Conservation (phyloP, 2,888 invertebrate genomes). For the Drosophila trichaetosa region DNA sequence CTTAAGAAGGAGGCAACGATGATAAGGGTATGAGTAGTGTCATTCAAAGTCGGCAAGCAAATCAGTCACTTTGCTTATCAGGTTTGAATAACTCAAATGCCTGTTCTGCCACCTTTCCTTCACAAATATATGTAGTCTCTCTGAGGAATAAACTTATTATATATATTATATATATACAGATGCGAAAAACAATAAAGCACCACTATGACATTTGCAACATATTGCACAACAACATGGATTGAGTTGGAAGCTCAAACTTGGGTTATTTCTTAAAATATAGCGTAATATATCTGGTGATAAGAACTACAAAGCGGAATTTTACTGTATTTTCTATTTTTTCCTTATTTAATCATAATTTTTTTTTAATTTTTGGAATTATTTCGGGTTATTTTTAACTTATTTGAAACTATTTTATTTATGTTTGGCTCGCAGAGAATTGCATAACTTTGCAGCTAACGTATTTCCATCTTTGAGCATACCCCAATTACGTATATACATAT, state of each 20-base stretch:
- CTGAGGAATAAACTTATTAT: neutral
- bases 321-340: neutral
- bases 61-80: neutral
- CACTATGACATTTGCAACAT: neutral
- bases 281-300: too few relatives aligned
- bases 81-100: neutral
- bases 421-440: neutral
- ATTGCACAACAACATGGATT: neutral
- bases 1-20: neutral
- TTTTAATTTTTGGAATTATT: neutral
- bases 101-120: neutral
- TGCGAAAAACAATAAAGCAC: neutral
- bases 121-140: neutral
- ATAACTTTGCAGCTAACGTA: neutral
- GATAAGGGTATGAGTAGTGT: neutral
- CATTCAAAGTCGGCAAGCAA: neutral
- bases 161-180: neutral
- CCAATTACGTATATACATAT: conserved; percentile 10
- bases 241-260: neutral
- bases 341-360: neutral
- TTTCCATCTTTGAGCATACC: conserved; percentile 24
- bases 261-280: neutral
- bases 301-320: neutral
- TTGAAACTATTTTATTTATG: neutral
- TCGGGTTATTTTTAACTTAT: neutral